phyloP scores from a whole-genome alignment of 2,888 invertebrate genomes.

The Nectonema munidae region DNA sequence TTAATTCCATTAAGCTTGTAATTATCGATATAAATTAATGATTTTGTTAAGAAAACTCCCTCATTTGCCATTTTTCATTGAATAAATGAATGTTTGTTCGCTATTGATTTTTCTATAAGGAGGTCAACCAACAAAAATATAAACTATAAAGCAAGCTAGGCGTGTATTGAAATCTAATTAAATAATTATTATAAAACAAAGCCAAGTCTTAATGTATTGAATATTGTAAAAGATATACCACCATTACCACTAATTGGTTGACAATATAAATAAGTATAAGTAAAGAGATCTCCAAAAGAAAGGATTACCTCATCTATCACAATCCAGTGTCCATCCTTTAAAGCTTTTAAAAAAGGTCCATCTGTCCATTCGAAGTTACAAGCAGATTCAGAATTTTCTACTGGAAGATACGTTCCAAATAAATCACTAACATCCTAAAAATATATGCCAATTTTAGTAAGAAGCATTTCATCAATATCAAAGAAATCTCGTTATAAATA shows the following conservation, averaged over 20 bases:
- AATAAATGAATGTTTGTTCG: no score
- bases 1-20: no score
- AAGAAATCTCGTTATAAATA: background rate
- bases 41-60: no score
- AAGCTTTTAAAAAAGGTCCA: slow-evolving; percentile 63
- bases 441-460: slow-evolving; percentile 10
- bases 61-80: no score
- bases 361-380: slow-evolving; percentile 78
- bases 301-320: slow-evolving; percentile 48
- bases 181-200: no score
- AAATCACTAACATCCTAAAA: slow-evolving; percentile 61
- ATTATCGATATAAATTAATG: no score
- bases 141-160: no score
- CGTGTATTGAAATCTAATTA: no score
- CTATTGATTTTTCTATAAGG: no score
- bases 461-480: background rate
- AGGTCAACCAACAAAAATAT: no score
- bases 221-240: no score
- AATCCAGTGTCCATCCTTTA: slow-evolving; percentile 75
- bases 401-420: slow-evolving; percentile 82
- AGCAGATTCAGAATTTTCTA: slow-evolving; percentile 38
- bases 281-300: background rate
- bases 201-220: no score
- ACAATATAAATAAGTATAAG: background rate
- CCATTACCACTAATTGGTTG: background rate